Evolutionary conservation across 2,888 invertebrate genomes (phyloP).

Genomic region (Drosophila kuntzei): DNA sequence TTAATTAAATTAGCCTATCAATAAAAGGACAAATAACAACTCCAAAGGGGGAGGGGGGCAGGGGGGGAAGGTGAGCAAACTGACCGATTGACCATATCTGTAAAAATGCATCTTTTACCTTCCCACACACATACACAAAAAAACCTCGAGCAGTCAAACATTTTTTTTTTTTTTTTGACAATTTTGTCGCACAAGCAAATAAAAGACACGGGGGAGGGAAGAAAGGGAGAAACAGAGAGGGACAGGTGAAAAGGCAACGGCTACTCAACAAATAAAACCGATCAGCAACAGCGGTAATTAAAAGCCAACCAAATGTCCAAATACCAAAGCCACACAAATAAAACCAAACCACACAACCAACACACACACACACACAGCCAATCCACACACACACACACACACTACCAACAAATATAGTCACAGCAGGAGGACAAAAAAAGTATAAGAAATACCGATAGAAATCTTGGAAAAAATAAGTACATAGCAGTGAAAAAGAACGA

Average conservation of each 20-base stretch:
- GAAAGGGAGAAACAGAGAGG: too few species aligned
- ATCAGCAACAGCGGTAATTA: conserved; percentile 76
- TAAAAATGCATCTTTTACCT: conserved; percentile 51
- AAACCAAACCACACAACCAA: conserved; percentile 40
- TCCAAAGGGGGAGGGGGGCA: not conserved
- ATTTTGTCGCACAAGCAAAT: conserved; percentile 56
- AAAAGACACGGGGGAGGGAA: conserved; percentile 20
- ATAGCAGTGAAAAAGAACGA: not conserved
- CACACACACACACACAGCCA: conserved; percentile 27
- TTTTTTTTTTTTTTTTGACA: conserved; percentile 49
- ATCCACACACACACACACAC: conserved; percentile 16
- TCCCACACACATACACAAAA: conserved; percentile 1
- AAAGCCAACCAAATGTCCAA: conserved; percentile 79
- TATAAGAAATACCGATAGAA: conserved; percentile 28
- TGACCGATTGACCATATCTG: conserved; percentile 66
- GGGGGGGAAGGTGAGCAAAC: conserved; percentile 42
- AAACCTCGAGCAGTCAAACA: conserved; percentile 37
- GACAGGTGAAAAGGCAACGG: not conserved
- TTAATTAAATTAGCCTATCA: conserved; percentile 75
- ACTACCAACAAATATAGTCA: conserved; percentile 3
- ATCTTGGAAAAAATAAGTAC: conserved; percentile 40
- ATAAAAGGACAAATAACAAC: conserved; percentile 17
- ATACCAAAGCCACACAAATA: conserved; percentile 70
- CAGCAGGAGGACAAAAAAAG: not conserved
- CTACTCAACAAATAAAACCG: conserved; percentile 68